Evolutionary conservation across 2,888 invertebrate species (phyloP).

Genomic region (Andricus quercusramuli): DNA sequence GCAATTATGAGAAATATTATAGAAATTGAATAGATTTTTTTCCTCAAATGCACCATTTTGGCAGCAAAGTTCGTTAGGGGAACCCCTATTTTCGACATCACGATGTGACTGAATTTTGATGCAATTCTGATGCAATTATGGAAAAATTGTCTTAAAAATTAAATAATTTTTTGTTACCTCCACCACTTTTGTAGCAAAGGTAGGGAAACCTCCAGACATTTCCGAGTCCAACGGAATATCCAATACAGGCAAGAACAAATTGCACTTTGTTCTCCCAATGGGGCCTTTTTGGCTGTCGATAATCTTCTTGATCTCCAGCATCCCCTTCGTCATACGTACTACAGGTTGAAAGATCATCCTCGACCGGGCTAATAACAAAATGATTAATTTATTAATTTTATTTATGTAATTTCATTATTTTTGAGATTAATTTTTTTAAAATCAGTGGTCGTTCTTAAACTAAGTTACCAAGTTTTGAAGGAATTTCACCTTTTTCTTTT

Average conservation of each 20-base stretch:
- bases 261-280: conserved; percentile 94
- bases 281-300: conserved; percentile 88
- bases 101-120: too few relatives aligned
- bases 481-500: too few relatives aligned
- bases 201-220: conserved; percentile 97
- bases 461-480: too few relatives aligned
- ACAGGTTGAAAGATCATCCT: conserved; percentile 87
- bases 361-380: conserved; percentile 83
- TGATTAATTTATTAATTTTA: conserved; percentile 3
- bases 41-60: too few relatives aligned
- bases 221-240: conserved; percentile 93
- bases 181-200: conserved; percentile 93
- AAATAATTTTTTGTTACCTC: conserved; percentile 82
- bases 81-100: too few relatives aligned
- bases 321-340: conserved; percentile 88
- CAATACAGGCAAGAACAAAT: conserved; percentile 93
- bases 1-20: too few relatives aligned
- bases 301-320: conserved; percentile 79
- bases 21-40: too few relatives aligned
- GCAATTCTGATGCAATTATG: too few relatives aligned
- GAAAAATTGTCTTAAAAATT: not conserved
- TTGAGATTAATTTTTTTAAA: not conserved
- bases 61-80: too few relatives aligned
- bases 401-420: not conserved
- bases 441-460: too few relatives aligned